Evolutionary conservation across 2,113 vertebrate genomes (phyloP).

Genomic region (Halcyon senegalensis): DNA sequence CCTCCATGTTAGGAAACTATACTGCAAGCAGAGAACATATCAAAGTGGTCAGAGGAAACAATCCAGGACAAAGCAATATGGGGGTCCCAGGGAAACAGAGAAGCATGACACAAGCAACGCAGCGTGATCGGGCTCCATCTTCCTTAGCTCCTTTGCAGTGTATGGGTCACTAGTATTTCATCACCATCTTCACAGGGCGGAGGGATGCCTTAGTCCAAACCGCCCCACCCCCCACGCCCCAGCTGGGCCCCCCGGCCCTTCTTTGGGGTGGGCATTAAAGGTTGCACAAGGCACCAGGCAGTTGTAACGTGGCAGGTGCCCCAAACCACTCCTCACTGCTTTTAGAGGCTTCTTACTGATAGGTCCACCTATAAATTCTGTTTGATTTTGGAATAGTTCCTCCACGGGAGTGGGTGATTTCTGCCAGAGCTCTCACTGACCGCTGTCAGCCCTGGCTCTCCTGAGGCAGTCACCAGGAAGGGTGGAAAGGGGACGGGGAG

Average conservation of each 20-base stretch:
- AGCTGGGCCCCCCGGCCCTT: neutral
- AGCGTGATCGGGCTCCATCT: neutral
- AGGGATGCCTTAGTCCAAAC: accelerated
- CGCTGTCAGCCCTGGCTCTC: neutral
- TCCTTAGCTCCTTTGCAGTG: neutral
- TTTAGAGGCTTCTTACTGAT: neutral
- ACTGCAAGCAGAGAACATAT: neutral
- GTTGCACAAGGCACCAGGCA: neutral
- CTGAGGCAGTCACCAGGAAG: neutral
- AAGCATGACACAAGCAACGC: accelerated
- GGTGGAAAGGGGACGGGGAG: neutral
- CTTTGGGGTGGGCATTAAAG: neutral
- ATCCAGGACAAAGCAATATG: neutral
- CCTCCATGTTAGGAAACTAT: neutral
- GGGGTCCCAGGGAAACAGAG: neutral
- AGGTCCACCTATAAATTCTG: neutral
- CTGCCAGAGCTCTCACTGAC: neutral
- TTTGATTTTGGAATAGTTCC: neutral
- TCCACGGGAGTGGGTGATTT: neutral
- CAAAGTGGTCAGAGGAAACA: neutral
- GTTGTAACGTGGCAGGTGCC: neutral
- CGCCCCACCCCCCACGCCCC: no score
- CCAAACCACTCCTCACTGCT: neutral
- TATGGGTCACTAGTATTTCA: neutral
- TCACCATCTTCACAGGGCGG: accelerated